Evolutionary conservation across 2,888 invertebrate species (phyloP).

Genomic region (Eledona agricola): DNA sequence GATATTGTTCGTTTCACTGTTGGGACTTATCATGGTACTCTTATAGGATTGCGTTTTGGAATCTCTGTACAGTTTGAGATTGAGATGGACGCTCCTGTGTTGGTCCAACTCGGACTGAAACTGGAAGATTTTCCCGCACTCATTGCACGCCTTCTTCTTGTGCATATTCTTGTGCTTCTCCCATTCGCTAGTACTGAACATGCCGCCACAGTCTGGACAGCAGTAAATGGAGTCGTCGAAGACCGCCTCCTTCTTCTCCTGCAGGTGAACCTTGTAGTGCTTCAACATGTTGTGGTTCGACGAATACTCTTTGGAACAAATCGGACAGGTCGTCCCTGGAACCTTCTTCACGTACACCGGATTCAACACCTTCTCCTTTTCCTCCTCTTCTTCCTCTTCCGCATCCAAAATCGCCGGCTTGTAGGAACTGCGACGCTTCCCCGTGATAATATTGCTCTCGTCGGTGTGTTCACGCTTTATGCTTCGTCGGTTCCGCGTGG

Average conservation of each 20-base stretch:
- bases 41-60: constrained; percentile 70
- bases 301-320: constrained; percentile 67
- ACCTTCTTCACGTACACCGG: constrained; percentile 26
- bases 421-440: constrained; percentile 43
- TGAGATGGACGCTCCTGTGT: constrained; percentile 72
- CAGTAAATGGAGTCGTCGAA: constrained; percentile 67
- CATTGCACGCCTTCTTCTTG: constrained; percentile 68
- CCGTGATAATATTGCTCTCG: constrained; percentile 37
- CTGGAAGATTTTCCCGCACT: constrained; percentile 71
- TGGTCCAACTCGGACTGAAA: constrained; percentile 70
- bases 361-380: constrained; percentile 29
- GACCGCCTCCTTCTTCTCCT: constrained; percentile 60
- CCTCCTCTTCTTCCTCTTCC: constrained; percentile 46
- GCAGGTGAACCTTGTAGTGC: constrained; percentile 66
- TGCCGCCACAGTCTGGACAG: constrained; percentile 70
- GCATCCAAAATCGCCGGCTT: constrained; percentile 44
- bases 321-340: constrained; percentile 59
- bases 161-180: constrained; percentile 68
- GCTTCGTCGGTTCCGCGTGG: constrained; percentile 32
- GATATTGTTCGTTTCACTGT: constrained; percentile 52
- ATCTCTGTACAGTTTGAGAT: constrained; percentile 73
- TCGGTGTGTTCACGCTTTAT: constrained; percentile 37
- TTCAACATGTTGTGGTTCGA: constrained; percentile 68
- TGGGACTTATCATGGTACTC: constrained; percentile 65
- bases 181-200: constrained; percentile 68